Base-by-base conservation (phyloP, 2,888 invertebrate genomes). In the Cepaea hortensis region DNA sequence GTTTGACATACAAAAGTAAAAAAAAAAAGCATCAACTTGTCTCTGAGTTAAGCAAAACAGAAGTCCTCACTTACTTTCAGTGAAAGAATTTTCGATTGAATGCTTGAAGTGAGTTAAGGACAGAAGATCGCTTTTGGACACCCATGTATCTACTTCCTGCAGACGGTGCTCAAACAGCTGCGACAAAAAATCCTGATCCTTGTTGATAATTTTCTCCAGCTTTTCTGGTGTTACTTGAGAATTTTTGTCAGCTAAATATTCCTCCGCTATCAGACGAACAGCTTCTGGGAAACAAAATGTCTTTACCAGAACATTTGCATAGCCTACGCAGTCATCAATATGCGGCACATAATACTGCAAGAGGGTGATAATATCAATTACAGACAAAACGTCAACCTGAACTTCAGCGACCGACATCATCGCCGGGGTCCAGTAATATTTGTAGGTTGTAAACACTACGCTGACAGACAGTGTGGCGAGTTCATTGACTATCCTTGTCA, bases 61-160 rank as follows among this genome's bases (percentile, higher is more conserved):
- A 55, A 55, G 55, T 55, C 55, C 6, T 55, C 11, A n/a, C 72
- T 82, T 4, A 85, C 85, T 77, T 85, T 77, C 68, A 50, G 85
- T 85, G 76, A 85, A 85, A 9, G 85, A 85, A 50, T 55, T 85
- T 48, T 79, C 85, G 23, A 85, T 48, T 11, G 85, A 85, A 70
- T 85, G 77, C 15, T 35, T n/a, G 50, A 85, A 85, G 50, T 85
- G 85, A 7, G 61, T 23, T 62, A 85, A 18, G 2, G 68, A 68
- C 3, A 5, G 9, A 65, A 70, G 77, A 70, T 2, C 20, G 2
- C 70, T 15, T 13, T 23, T 35, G 20, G 68, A 35, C 3, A 85
- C 50, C 85, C 85, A 85, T 5, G 61, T 68, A 0, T 62, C 50
- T 1, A 85, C 79, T 35, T 85, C 79, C 11, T 68, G 50, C 13